Evolutionary conservation across 2,888 invertebrate genomes (phyloP).

Genomic region (Ochropleura leucogaster): DNA sequence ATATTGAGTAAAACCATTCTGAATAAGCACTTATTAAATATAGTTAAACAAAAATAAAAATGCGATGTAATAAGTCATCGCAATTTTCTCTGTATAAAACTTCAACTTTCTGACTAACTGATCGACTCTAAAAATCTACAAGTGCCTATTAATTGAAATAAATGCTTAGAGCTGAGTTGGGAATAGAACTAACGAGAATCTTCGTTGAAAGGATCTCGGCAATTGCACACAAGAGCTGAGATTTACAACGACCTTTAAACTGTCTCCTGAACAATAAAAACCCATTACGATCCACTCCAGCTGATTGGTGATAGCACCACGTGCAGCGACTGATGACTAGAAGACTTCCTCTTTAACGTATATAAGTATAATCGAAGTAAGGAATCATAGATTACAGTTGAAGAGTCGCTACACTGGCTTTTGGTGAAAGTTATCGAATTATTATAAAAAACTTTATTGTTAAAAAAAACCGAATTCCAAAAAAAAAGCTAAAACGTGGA

Average conservation of each 20-base stretch:
- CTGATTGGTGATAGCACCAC: conserved; percentile 46
- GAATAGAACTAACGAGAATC: neutral
- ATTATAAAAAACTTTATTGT: no score
- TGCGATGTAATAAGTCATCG: no score
- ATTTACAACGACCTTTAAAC: conserved; percentile 36
- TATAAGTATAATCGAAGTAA: neutral
- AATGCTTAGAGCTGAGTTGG: neutral
- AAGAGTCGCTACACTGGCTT: neutral
- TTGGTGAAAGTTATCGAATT: neutral
- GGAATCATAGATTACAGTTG: conserved; percentile 26
- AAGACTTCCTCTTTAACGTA: conserved; percentile 51
- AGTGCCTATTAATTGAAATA: neutral
- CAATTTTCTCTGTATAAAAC: neutral
- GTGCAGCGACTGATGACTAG: conserved; percentile 14
- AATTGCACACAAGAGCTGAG: conserved; percentile 19
- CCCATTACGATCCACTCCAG: conserved; percentile 36
- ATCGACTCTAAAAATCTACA: neutral
- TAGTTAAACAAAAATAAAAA: neutral
- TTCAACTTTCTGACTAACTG: neutral
- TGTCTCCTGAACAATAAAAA: conserved; percentile 32
- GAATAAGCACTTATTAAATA: neutral
- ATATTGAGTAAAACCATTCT: neutral
- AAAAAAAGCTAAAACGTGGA: no score
- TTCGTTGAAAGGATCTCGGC: conserved; percentile 14
- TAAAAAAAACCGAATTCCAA: no score